Base-by-base conservation (phyloP, 2,797 vertebrate species). In the Buphagus erythrorhynchus region DNA sequence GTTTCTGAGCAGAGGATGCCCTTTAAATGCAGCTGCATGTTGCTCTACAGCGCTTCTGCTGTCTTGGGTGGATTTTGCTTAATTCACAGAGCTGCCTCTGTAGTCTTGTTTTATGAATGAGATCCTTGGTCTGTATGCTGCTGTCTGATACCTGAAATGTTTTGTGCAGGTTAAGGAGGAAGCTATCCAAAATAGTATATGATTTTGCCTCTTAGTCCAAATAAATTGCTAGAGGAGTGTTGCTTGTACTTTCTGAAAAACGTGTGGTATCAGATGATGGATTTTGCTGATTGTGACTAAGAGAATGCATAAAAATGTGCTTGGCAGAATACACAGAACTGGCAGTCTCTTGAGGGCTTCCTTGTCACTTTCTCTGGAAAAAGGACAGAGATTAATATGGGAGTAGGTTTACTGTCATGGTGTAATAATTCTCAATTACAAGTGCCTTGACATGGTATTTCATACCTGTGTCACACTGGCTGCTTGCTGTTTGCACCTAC, bases 401-500 rank as follows among this genome's bases (percentile, higher is more conserved):
- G 90, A 95, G 54, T 88, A 94, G 87, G 31, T 84, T 79, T 91
- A 62, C 76, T 88, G 90, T 94, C 92, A 78, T 68, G 58, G 73
- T 93, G 52, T 88, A 93, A 86, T 93, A 95, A 94, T 95, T 95
- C 88, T 96, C 88, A 91, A 86, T 95, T 95, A 89, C 75, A 89
- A 78, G 82, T 83, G 95, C 79, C 73, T 83, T 90, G 85, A 94
- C 65, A 22, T 88, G 78, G 3, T 91, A 78, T 75, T 95, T 90
- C 76, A 72, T 93, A 86, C 88, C 69, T 66, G 49, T 72, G 58
- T 90, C 73, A 14, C 62, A 46, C 38, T 83, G 59, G 45, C 65
- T 92, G 78, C 81, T 85, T 63, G 67, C 68, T 82, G 72, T 85
- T 90, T 81, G 46, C 77, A 81, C 28, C 54, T 90, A 29, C n/a